A percentile compares a stretch with the other conserved stretches of the same genome.
phyloP scores from a whole-genome alignment of 2,888 invertebrate species.

The Ptychoptera albimana region DNA sequence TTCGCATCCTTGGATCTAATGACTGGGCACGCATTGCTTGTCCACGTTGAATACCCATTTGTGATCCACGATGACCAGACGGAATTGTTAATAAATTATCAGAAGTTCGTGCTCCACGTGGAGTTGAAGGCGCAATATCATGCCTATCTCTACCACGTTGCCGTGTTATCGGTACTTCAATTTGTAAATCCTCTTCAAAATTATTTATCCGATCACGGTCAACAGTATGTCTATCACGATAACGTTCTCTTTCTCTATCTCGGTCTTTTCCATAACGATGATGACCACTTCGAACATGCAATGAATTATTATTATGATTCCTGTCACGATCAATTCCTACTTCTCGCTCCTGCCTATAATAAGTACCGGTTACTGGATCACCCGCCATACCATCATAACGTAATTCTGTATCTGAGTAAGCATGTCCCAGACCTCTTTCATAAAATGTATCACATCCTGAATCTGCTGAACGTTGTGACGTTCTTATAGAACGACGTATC shows the following conservation, averaged over 20 bases:
- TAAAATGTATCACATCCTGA: constrained; percentile 39
- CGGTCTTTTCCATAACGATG: constrained; percentile 18
- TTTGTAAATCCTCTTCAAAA: not conserved
- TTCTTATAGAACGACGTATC: constrained; percentile 39
- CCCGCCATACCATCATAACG: constrained; percentile 19
- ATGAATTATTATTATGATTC: too few species aligned
- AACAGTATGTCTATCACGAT: constrained; percentile 30
- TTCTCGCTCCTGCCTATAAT: constrained; percentile 14
- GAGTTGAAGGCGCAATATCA: not conserved
- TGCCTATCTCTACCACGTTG: not conserved
- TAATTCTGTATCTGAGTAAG: constrained; percentile 58
- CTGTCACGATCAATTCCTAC: constrained; percentile 15
- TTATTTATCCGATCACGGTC: constrained; percentile 33
- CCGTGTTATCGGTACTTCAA: not conserved
- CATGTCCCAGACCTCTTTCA: constrained; percentile 37
- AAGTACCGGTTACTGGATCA: constrained; percentile 14
- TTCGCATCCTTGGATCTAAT: constrained; percentile 22
- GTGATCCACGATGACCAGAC: constrained; percentile 15
- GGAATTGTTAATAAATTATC: constrained; percentile 4
- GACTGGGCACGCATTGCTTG: constrained; percentile 22
- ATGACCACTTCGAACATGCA: constrained; percentile 11
- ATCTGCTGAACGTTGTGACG: constrained; percentile 45
- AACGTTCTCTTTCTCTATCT: constrained; percentile 19
- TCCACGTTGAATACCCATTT: constrained; percentile 12
- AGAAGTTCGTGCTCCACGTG: not conserved